Evolutionary conservation across 2,113 vertebrate species (phyloP).

Genomic region (Syngnathus floridae): DNA sequence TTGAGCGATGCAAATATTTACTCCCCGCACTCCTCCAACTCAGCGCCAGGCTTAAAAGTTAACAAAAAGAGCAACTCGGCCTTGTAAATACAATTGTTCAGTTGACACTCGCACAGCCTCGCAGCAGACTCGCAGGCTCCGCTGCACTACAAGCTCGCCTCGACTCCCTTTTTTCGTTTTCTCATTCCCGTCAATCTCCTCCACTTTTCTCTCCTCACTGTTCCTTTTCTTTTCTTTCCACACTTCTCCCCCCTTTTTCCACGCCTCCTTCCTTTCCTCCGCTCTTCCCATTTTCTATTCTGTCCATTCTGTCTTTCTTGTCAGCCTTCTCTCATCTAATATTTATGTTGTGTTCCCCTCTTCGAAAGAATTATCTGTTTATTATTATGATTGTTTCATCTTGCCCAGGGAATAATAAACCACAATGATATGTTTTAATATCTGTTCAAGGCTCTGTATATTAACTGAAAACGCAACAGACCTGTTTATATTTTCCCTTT

Average conservation of each 20-base stretch:
- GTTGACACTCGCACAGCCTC: conserved; percentile 65
- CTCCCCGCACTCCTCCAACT: conserved; percentile 40
- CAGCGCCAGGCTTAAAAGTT: conserved; percentile 64
- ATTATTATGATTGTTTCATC: conserved; percentile 38
- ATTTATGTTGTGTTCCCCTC: not conserved
- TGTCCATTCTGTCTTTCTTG: not conserved
- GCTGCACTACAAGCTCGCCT: conserved; percentile 51
- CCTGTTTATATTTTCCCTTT: conserved; percentile 35
- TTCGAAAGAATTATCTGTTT: conserved; percentile 11
- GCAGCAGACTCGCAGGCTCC: conserved; percentile 72
- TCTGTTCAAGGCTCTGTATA: conserved; percentile 9
- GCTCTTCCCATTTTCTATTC: conserved; percentile 4
- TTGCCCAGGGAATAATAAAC: conserved; percentile 17
- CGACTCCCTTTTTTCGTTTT: conserved; percentile 6
- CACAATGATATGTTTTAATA: not conserved
- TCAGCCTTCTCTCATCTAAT: not conserved
- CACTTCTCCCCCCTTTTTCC: not conserved
- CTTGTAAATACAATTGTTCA: conserved; percentile 76
- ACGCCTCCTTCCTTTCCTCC: conserved; percentile 5
- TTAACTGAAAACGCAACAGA: conserved; percentile 23
- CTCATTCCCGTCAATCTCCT: conserved; percentile 10
- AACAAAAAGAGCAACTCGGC: conserved; percentile 69
- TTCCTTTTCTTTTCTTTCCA: conserved; percentile 8
- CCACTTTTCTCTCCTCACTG: conserved; percentile 3
- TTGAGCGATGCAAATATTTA: conserved; percentile 44